Percentiles rank a stretch among this genome's conserved stretches.
These are phyloP conservation scores for Cyclura pinguis DNA, from an alignment of 2,797 vertebrate species.

Conservation along the genomic window DNA sequence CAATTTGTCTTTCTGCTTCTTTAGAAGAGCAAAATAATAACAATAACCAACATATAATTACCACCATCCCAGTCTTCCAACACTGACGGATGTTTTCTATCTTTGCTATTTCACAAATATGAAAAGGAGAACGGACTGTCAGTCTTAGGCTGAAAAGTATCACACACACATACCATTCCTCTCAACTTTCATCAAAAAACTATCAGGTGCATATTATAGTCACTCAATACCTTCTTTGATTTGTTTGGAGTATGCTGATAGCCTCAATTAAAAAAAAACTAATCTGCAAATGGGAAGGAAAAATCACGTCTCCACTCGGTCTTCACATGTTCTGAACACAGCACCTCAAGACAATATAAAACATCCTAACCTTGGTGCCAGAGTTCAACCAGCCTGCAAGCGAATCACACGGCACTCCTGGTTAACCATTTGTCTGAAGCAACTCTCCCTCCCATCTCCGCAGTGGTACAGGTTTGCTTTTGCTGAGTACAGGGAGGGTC, in stretches of 20 bases:
- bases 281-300: background rate
- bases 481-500: background rate
- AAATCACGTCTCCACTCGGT: accelerated
- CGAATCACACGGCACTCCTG: accelerated
- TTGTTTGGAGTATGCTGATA: background rate
- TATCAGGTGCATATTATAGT: background rate
- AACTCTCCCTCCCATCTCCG: no score
- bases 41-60: background rate
- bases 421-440: conserved; percentile 26
- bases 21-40: background rate
- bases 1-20: background rate
- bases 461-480: background rate
- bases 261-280: no score
- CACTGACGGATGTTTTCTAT: background rate
- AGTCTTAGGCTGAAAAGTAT: background rate
- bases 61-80: no score
- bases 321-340: background rate
- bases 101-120: background rate
- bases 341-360: background rate
- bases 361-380: background rate
- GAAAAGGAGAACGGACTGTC: background rate
- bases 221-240: background rate
- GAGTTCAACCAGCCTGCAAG: background rate
- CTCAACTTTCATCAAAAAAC: background rate
- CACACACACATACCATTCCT: no score